Conservation (phyloP, 2,113 vertebrate genomes). For the Caretta caretta region DNA sequence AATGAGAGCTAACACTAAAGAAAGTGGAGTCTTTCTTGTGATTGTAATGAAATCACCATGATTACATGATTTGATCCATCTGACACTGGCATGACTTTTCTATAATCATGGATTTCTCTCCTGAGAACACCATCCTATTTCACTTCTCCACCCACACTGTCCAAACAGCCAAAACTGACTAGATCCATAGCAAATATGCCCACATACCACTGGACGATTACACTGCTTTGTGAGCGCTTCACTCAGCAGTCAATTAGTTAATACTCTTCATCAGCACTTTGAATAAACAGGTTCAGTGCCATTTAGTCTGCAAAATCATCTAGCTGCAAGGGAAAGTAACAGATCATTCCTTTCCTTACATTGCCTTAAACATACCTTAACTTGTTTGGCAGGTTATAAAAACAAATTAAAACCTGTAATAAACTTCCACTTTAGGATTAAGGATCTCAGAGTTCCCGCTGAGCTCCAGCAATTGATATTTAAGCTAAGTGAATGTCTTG, state of each 20-base stretch:
- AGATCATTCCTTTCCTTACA: neutral
- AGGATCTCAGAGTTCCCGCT: neutral
- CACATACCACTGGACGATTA: neutral
- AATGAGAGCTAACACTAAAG: neutral
- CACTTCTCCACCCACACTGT: neutral
- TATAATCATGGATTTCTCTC: neutral
- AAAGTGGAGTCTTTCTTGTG: fast-evolving
- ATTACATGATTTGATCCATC: neutral
- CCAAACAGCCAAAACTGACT: neutral
- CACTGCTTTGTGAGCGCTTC: neutral
- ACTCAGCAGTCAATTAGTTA: neutral
- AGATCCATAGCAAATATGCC: neutral
- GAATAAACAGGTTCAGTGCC: neutral
- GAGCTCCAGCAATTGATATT: neutral
- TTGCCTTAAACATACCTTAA: neutral
- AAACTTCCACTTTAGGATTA: neutral
- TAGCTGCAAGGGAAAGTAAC: neutral
- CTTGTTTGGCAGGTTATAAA: neutral
- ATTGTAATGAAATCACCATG: neutral
- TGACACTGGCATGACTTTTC: neutral
- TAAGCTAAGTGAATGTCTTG: neutral
- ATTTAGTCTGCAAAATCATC: neutral
- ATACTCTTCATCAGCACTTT: neutral
- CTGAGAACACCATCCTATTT: neutral
- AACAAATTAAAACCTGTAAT: neutral